Conservation (phyloP, 2,113 vertebrate species). For the Phyllostomus discolor region DNA sequence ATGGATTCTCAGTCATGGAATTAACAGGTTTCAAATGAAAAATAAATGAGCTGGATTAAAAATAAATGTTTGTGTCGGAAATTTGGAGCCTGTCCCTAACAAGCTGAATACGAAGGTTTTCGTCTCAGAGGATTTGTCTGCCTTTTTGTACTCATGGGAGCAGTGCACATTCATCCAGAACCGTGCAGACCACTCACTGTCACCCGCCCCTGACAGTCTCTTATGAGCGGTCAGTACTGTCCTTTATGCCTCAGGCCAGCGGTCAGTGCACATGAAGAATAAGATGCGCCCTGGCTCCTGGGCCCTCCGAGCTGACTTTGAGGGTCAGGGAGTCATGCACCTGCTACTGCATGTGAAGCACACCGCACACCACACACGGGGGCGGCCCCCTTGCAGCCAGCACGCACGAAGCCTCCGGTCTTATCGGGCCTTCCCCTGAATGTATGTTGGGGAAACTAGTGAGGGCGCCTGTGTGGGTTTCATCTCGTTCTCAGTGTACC, state of each 20-base stretch:
- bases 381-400: neutral
- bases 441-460: neutral
- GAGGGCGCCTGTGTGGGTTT: neutral
- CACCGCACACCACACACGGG: accelerated
- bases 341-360: too few species aligned
- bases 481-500: neutral
- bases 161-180: neutral
- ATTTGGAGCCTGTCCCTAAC: conserved; percentile 34
- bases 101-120: neutral
- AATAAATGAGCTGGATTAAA: conserved; percentile 62
- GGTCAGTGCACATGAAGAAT: neutral
- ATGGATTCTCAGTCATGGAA: conserved; percentile 66
- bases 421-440: neutral
- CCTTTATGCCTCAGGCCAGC: neutral
- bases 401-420: neutral
- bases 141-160: neutral
- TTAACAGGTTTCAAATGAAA: conserved; percentile 56
- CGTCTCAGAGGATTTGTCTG: neutral
- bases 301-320: neutral
- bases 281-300: accelerated
- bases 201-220: neutral
- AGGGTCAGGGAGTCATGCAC: too few species aligned
- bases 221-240: accelerated
- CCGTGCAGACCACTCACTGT: neutral
- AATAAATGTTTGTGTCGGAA: conserved; percentile 57